These are phyloP conservation scores for Callipepla squamata DNA, from an alignment of 2,113 vertebrate species.

Conservation along the genomic window DNA sequence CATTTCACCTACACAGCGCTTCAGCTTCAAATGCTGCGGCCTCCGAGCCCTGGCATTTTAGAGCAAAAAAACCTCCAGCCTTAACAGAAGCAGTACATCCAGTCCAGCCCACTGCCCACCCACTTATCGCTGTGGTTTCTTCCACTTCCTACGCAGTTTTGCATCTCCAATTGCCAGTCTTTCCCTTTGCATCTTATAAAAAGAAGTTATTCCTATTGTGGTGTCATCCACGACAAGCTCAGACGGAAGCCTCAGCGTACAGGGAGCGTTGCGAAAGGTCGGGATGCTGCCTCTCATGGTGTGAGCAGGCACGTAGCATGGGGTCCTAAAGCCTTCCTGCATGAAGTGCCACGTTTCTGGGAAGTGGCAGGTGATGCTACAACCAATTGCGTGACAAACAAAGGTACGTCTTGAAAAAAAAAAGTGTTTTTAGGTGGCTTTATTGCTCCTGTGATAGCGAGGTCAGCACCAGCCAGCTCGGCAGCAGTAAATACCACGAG, in stretches of 20 bases:
- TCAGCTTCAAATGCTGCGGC: not conserved
- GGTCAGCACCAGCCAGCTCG: not conserved
- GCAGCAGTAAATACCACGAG: not conserved
- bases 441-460: not conserved
- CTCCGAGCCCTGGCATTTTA: not conserved
- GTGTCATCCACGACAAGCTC: not conserved
- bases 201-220: not conserved
- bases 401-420: not conserved
- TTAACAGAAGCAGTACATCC: not conserved
- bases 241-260: not conserved
- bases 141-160: not conserved
- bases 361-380: not conserved
- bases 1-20: not conserved
- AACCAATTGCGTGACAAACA: fast-evolving
- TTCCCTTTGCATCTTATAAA: not conserved
- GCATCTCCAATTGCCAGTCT: not conserved
- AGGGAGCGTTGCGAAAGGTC: not conserved
- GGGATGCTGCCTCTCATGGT: too few relatives aligned
- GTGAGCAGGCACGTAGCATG: not conserved
- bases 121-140: not conserved
- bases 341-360: not conserved
- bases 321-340: not conserved
- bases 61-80: not conserved
- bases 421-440: not conserved
- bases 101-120: not conserved